A percentile compares a stretch with the other conserved stretches of the same genome.
Conservation (phyloP, 2,888 invertebrate genomes). For the Elysia crispata region DNA sequence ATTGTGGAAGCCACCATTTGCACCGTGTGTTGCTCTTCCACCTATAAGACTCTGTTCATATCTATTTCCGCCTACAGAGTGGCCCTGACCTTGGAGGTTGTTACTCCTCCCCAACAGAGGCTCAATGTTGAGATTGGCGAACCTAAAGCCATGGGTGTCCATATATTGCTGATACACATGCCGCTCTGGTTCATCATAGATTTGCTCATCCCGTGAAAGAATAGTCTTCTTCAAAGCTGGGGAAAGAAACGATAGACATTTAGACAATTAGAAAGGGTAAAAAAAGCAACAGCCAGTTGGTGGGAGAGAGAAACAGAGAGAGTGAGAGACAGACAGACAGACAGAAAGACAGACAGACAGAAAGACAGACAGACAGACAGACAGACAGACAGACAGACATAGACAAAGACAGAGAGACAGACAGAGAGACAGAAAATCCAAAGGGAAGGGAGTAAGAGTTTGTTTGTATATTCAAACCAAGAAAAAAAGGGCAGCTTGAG, state of each 20-base stretch:
- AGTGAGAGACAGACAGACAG: too few species aligned
- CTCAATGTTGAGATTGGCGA: conserved; percentile 19
- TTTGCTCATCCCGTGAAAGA: conserved; percentile 24
- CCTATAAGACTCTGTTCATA: not conserved
- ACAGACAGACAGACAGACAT: too few species aligned
- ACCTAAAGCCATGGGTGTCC: conserved; percentile 37
- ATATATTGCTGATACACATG: conserved; percentile 32
- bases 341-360: too few species aligned
- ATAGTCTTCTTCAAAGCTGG: conserved; percentile 24
- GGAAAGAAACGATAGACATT: too few species aligned
- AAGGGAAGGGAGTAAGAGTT: too few species aligned
- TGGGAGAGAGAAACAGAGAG: too few species aligned
- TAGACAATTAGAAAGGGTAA: not conserved
- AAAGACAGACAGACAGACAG: too few species aligned
- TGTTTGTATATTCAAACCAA: too few species aligned
- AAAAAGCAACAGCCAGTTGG: not conserved
- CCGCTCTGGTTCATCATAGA: conserved; percentile 41
- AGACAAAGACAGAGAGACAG: too few species aligned
- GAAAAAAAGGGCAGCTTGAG: too few species aligned
- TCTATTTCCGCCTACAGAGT: not conserved
- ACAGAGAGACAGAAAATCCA: too few species aligned
- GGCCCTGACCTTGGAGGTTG: not conserved
- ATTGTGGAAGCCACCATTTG: conserved; percentile 32
- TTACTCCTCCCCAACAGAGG: not conserved
- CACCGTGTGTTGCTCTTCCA: not conserved